Percentiles rank a stretch among this genome's conserved stretches.
Conservation (phyloP, 2,888 invertebrate genomes). For the Adineta ricciae region DNA sequence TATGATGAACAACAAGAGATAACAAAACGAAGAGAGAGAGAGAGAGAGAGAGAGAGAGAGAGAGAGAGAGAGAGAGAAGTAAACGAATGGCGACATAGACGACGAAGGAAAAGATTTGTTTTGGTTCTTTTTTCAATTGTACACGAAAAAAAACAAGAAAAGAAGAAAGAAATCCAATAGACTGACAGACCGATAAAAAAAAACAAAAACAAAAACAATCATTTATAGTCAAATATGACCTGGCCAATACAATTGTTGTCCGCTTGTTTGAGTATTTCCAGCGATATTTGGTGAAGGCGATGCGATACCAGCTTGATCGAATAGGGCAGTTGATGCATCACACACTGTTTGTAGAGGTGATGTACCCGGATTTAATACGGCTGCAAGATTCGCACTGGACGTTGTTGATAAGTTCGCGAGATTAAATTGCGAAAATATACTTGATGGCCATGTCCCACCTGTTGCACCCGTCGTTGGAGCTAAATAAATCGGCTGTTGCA, state of each 20-base stretch:
- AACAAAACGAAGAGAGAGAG: background rate
- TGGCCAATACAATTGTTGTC: background rate
- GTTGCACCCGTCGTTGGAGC: background rate
- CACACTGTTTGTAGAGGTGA: background rate
- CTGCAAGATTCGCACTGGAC: background rate
- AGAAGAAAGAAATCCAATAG: background rate
- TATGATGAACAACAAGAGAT: background rate
- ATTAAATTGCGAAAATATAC: background rate
- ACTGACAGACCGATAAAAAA: conserved; percentile 5
- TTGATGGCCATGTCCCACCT: background rate
- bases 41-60: background rate
- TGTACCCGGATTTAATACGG: background rate
- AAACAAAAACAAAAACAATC: background rate
- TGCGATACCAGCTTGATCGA: background rate
- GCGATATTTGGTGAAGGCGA: background rate
- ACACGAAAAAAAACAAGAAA: background rate
- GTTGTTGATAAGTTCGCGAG: background rate
- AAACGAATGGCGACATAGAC: background rate
- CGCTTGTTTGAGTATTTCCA: background rate
- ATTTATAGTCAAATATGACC: background rate
- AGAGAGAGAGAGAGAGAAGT: background rate
- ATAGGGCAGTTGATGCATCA: background rate
- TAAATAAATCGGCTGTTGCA: background rate
- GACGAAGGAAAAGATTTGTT: background rate
- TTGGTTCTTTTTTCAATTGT: background rate